Evolutionary conservation across 1,140 invertebrate species (phyloP).

Genomic region (Geopemphigus sp.): DNA sequence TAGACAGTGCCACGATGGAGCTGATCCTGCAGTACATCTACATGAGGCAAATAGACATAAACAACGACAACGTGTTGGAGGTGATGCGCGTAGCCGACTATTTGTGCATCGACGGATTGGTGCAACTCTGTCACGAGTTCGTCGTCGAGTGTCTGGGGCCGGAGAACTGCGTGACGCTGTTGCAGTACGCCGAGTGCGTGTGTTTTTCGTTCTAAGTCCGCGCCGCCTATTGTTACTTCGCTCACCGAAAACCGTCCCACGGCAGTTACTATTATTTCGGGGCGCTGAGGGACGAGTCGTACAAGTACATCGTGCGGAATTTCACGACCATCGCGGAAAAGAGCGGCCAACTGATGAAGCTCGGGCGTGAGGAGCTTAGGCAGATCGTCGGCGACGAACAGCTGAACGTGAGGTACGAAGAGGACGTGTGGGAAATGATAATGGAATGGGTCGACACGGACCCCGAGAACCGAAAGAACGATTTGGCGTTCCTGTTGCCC

Average conservation of each 20-base stretch:
- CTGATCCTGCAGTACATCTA: constrained; percentile 80
- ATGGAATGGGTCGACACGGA: constrained; percentile 67
- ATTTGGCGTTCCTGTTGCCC: constrained; percentile 73
- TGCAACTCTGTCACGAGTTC: constrained; percentile 75
- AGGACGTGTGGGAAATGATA: constrained; percentile 66
- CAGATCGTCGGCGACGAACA: constrained; percentile 70
- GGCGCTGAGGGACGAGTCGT: constrained; percentile 65
- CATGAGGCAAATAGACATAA: constrained; percentile 68
- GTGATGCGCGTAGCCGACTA: constrained; percentile 75
- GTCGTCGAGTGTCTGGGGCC: constrained; percentile 64
- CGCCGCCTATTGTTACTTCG: too few species aligned
- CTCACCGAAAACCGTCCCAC: too few species aligned
- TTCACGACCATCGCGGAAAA: constrained; percentile 65
- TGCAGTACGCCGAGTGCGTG: constrained; percentile 67
- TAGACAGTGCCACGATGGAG: constrained; percentile 72
- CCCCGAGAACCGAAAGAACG: constrained; percentile 62
- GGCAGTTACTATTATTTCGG: constrained; percentile 66
- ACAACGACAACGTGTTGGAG: constrained; percentile 72
- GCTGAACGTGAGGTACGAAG: constrained; percentile 66
- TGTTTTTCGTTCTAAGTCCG: too few species aligned
- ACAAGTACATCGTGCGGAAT: constrained; percentile 70
- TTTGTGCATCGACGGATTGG: constrained; percentile 72
- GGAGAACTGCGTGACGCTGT: constrained; percentile 78
- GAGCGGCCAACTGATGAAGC: constrained; percentile 70
- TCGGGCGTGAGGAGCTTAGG: constrained; percentile 68